Base-by-base conservation (phyloP, 2,113 vertebrate genomes). In the Caloenas nicobarica region DNA sequence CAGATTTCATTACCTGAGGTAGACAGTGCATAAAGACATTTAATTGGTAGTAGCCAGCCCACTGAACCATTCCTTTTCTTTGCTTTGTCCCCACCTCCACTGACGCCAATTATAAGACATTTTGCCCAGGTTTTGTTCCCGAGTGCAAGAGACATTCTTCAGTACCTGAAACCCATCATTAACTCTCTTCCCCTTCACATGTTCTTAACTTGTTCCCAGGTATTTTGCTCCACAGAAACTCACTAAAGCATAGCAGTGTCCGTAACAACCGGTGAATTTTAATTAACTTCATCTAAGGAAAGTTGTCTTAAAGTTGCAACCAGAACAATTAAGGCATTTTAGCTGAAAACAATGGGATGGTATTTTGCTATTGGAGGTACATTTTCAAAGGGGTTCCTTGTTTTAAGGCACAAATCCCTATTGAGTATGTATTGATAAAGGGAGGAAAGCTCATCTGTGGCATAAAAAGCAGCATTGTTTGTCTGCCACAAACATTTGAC, bases 311-410 rank as follows among this genome's bases (percentile, higher is more conserved):
- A 96, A 97, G 95, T 76, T 94, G 94, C 90, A 96, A 93, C 83
- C 81, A 91, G 97, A 94, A 93, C 97, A 98, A 98, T 98, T 98
- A 98, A 86, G 94, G 95, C 94, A 96, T 95, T 98, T 98, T 96
- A 96, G 36, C 81, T 91, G 56, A 81, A 97, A 97, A 95, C 77
- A 96, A 83, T 61, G 40, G 68, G 61, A 50, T 95, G 64, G 68
- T 64, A 82, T 88, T 95, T 89, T 93, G 71, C 42, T 92, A 53
- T 64, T 86, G 60, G 53, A 95, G 56, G 54, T 85, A 84, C 28
- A 15, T 87, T 97, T 95, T 71, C 44, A 91, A 70, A 46, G 24
- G 24, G n/a, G 6, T 95, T 91, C 56, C 83, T 89, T 89, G 31
- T 88, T 94, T 90, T 44, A 34, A 81, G 48, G 16, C 23, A 53